Base-by-base conservation (phyloP, 2,888 invertebrate species). In the Ochropacha duplaris region DNA sequence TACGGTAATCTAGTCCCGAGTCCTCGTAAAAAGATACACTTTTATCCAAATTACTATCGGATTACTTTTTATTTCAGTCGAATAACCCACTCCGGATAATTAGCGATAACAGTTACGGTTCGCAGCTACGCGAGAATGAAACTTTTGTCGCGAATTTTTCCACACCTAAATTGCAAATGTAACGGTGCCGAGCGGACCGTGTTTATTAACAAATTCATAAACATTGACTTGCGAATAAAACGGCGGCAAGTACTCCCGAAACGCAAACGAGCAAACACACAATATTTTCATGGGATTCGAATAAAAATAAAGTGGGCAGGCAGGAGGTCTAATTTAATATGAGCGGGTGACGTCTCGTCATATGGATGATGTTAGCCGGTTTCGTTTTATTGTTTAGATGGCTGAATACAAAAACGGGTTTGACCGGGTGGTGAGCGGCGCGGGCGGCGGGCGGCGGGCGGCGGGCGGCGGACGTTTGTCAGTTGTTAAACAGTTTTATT, bases 401-500 rank as follows among this genome's bases (percentile, higher is more conserved):
- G 76, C 83, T 82, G 87, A 84, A 86, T 83, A 84, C 84, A 81
- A 87, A 86, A 87, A 87, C 84, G n/a, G n/a, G 84, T 84, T 81
- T 77, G 78, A 81, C 74, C 79, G 79, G 78, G 52, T 52, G 52
- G 52, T 22, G 59, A 57, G 61, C 62, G 78, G 75, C 77, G n/a
- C n/a, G n/a, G n/a, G n/a, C n/a, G n/a, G n/a, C 77, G 76, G 77
- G 75, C 87, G 86, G 44, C 79, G 79, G 78, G 52, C 34, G 52
- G 52, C 34, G 59, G 57, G 77, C 76, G 77, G 75, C 87, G 86
- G 44, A 19, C 44, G 44, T 44, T 88, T 84, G 90, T 89, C 89
- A 91, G 90, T 90, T 92, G 91, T 90, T 92, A 89, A 91, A 91
- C 89, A 91, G 90, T 92, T 92, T 88, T 90, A 89, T 92, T 92